A percentile compares a stretch with the other conserved stretches of the same genome.
Conservation (phyloP, 2,113 vertebrate genomes). For the Spheniscus mendiculus region DNA sequence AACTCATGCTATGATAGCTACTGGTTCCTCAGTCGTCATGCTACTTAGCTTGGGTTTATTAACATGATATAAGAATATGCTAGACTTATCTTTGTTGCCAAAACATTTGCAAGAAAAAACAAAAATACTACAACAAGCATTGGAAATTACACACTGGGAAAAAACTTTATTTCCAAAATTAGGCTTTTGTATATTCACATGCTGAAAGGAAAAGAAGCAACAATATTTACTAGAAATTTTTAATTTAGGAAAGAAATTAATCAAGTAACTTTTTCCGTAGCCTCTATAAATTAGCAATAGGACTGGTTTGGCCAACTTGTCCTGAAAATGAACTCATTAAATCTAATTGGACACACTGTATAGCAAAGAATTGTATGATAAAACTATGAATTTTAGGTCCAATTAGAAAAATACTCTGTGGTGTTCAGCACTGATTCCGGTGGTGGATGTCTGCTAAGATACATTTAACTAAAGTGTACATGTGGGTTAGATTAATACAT, state of each 20-base stretch:
- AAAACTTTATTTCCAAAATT: not conserved
- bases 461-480: slow-evolving; percentile 29
- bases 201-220: not conserved
- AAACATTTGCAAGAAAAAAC: not conserved
- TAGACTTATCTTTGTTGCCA: not conserved
- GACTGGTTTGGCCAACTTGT: not conserved
- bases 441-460: slow-evolving; percentile 46
- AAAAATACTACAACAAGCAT: not conserved
- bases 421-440: not conserved
- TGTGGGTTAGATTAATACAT: slow-evolving; percentile 1
- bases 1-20: not conserved
- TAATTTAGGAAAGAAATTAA: not conserved
- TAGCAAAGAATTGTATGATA: not conserved
- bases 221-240: not conserved
- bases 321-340: slow-evolving; percentile 19
- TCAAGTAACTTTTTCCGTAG: not conserved
- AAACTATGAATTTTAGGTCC: not conserved
- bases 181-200: not conserved
- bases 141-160: not conserved
- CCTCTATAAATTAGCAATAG: not conserved
- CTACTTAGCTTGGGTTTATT: not conserved
- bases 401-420: slow-evolving; percentile 30
- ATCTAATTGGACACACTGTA: not conserved
- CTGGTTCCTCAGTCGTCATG: not conserved
- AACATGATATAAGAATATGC: not conserved